Evolutionary conservation across 2,888 invertebrate species (phyloP), one percentile per base, ranked within the genome.

Genomic region (Hylaea fasciaria): DNA sequence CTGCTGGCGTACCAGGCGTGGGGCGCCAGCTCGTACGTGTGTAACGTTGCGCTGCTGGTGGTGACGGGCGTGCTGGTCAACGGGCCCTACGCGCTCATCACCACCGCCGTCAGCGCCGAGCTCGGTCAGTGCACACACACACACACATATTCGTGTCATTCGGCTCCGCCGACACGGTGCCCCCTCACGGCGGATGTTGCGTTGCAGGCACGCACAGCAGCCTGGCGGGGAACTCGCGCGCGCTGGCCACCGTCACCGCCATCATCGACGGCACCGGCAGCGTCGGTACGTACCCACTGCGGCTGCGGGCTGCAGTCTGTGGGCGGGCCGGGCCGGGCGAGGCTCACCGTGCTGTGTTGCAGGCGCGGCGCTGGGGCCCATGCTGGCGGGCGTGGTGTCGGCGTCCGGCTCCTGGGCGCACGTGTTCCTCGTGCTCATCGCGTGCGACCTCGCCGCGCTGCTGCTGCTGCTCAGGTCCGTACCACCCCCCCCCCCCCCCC

Each of bases 261-360:
- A 98, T 99, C 73, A 98, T 99, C 46, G 99, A 99, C 87, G 99
- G 99, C 46, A 98, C 98, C 0, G 98, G 99, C 8, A 97, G 97
- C 62, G 94, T 97, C 58, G 97, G 96, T 95, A 64, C 77, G 84
- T 77, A 14, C 17, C 12, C 7, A n/a, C n/a, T 10, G 12, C 4
- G 7, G 13, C 14, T 3, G 5, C 40, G 4, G 13, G 13, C 40
- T 39, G 35, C 35, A 35, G 35, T 3, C 35, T 22, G 22, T n/a
- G n/a, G n/a, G n/a, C n/a, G n/a, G n/a, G n/a, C 35, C 35, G 9
- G 35, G 1, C 35, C 35, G 22, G n/a, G n/a, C n/a, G n/a, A 22
- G 3, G 22, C 22, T 22, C 3, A 32, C 32, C 7, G 32, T 32
- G 1, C 9, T 9, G 10, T 32, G 32, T 32, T 2, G 7, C 48